Evolutionary conservation across 2,113 vertebrate genomes (phyloP).

Genomic region (Ceyx melanurus): DNA sequence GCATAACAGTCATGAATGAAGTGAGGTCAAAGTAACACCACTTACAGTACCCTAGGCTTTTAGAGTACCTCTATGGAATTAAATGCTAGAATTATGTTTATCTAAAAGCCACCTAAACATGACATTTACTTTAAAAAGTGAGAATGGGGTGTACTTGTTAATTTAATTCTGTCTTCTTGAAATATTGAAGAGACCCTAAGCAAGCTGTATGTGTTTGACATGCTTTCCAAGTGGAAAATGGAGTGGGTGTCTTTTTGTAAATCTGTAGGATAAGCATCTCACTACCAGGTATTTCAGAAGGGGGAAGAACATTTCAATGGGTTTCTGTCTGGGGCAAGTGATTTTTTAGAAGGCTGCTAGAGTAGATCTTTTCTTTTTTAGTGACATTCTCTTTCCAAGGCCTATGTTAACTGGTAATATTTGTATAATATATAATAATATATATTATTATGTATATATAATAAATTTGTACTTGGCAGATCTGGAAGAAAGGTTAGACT

Average conservation of each 20-base stretch:
- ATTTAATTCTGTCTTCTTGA: not conserved
- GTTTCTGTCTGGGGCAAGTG: not conserved
- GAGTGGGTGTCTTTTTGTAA: not conserved
- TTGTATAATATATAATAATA: not conserved
- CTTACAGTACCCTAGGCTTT: not conserved
- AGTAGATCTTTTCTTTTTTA: not conserved
- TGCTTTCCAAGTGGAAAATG: not conserved
- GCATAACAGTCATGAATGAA: not conserved
- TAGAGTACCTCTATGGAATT: not conserved
- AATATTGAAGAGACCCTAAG: not conserved
- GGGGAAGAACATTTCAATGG: fast-evolving
- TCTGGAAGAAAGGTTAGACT: conserved; percentile 44
- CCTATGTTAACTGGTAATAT: not conserved
- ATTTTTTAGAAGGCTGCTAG: not conserved
- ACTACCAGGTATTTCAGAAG: not conserved
- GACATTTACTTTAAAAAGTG: not conserved
- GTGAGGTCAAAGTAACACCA: not conserved
- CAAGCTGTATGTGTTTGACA: not conserved
- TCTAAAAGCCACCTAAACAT: not conserved
- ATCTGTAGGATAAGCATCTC: not conserved
- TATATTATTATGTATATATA: too few relatives aligned
- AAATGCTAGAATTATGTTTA: not conserved
- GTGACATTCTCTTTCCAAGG: not conserved
- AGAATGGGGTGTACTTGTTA: not conserved
- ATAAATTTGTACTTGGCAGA: conserved; percentile 45